Conservation (phyloP, 2,113 vertebrate species). For the Hipposideros armiger region DNA sequence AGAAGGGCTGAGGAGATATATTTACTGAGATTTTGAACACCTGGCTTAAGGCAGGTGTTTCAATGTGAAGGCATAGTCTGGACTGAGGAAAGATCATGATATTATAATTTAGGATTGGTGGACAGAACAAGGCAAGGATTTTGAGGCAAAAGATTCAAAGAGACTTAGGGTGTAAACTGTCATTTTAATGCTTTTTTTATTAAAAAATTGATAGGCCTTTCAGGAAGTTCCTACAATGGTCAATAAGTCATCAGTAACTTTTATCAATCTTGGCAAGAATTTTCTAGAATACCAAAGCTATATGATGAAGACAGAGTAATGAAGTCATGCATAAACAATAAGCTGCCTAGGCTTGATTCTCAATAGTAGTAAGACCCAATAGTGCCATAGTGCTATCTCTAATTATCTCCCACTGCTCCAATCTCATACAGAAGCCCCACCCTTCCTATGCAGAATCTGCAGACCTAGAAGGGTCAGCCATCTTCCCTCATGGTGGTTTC, state of each 20-base stretch:
- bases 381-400: background rate
- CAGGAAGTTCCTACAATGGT: background rate
- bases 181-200: background rate
- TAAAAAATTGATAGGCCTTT: background rate
- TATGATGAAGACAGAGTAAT: background rate
- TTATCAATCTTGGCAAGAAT: background rate
- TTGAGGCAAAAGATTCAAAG: background rate
- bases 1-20: background rate
- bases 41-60: background rate
- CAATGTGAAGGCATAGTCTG: background rate
- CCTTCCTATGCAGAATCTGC: background rate
- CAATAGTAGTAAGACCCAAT: background rate
- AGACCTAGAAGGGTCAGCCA: background rate
- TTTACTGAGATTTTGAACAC: background rate
- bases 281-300: constrained; percentile 1
- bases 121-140: background rate
- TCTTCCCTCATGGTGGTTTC: background rate
- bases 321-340: background rate
- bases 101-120: background rate
- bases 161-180: background rate
- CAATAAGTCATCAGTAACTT: background rate
- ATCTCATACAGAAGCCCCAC: background rate
- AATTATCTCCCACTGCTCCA: background rate
- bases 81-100: background rate
- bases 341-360: background rate